Conservation (phyloP, 92 coral and sea anemone species). For the Bergia puertoricense region DNA sequence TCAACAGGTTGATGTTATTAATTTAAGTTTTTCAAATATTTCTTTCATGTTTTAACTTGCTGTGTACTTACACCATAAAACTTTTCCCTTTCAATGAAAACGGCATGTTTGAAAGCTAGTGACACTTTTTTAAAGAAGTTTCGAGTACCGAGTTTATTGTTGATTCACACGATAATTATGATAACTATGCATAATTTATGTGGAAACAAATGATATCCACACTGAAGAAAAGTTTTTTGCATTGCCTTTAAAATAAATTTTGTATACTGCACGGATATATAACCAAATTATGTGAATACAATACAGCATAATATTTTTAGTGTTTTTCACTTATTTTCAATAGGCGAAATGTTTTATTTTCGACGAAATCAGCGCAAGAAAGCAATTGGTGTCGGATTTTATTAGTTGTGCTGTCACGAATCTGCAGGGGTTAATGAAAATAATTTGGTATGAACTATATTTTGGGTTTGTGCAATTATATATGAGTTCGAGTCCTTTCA, state of each 20-base stretch:
- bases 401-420: not conserved
- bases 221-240: not conserved
- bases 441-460: constrained; percentile 11
- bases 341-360: not conserved
- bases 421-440: constrained; percentile 20
- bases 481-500: not conserved
- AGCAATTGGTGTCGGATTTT: not conserved
- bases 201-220: not conserved
- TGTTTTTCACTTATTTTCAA: not conserved
- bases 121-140: not conserved
- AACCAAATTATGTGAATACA: not conserved
- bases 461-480: not conserved
- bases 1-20: constrained; percentile 32
- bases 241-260: not conserved
- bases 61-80: not conserved
- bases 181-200: constrained; percentile 1
- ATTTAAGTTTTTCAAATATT: not conserved
- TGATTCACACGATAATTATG: not conserved
- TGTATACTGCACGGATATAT: too few relatives aligned
- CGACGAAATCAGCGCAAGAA: not conserved
- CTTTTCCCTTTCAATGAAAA: not conserved
- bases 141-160: not conserved
- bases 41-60: not conserved
- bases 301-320: too few relatives aligned
- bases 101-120: too few relatives aligned